These are phyloP conservation scores for Leptarthrus brevirostris DNA, from an alignment of 2,888 invertebrate species.

Conservation along the genomic window DNA sequence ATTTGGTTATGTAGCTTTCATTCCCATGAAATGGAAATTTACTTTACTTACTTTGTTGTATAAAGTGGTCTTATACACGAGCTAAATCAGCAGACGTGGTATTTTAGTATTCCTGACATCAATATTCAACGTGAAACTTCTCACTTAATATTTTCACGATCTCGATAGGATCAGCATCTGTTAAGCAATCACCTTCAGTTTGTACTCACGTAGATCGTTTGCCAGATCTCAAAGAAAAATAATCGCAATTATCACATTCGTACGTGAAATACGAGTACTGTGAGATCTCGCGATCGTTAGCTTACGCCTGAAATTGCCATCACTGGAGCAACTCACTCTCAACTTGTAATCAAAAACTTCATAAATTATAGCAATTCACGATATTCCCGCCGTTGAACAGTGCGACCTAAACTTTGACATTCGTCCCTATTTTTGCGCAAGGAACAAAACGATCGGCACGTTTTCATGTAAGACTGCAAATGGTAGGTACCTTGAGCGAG, in stretches of 20 bases:
- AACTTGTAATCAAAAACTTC: constrained; percentile 43
- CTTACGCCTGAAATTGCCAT: constrained; percentile 31
- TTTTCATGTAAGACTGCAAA: constrained; percentile 25
- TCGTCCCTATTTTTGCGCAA: constrained; percentile 31
- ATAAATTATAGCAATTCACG: constrained; percentile 49
- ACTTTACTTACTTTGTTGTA: too few relatives aligned
- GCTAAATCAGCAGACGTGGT: constrained; percentile 17
- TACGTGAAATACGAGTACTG: constrained; percentile 43
- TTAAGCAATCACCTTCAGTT: constrained; percentile 41
- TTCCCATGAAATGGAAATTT: too few relatives aligned
- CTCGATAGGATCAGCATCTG: constrained; percentile 11
- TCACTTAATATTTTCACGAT: constrained; percentile 45
- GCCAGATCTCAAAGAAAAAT: constrained; percentile 40
- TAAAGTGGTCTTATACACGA: neutral
- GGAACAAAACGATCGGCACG: constrained; percentile 42
- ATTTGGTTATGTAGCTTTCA: too few relatives aligned
- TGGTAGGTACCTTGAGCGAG: constrained; percentile 2
- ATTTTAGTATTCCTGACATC: constrained; percentile 38
- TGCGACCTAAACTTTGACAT: constrained; percentile 50
- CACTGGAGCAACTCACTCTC: constrained; percentile 16
- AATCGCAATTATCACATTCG: constrained; percentile 51
- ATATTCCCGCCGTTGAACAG: constrained; percentile 17
- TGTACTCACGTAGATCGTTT: constrained; percentile 41
- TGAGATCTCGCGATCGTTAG: constrained; percentile 33
- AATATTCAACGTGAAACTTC: constrained; percentile 19